Percentiles rank a stretch among this genome's conserved stretches.
phyloP scores from a whole-genome alignment of 2,113 vertebrate genomes.

The Origma solitaria region DNA sequence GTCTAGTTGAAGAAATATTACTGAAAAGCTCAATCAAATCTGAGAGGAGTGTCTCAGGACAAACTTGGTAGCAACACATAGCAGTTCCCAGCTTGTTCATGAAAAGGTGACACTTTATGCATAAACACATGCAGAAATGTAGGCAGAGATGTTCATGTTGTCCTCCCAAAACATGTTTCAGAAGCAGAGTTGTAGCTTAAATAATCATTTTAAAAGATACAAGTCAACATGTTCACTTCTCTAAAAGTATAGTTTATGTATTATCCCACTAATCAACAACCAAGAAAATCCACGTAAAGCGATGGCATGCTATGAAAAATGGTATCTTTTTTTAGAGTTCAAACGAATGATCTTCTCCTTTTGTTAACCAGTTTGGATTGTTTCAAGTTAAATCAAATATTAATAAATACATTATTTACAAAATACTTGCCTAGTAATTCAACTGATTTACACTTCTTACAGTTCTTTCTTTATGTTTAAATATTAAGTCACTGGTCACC shows the following conservation, averaged over 20 bases:
- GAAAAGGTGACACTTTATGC: not conserved
- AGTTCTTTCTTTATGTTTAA: not conserved
- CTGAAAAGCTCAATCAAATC: not conserved
- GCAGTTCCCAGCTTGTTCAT: not conserved
- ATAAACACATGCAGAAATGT: not conserved
- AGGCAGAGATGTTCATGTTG: not conserved
- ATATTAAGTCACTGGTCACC: not conserved
- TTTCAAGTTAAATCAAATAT: not conserved
- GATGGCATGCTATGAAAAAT: not conserved
- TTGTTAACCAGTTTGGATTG: not conserved
- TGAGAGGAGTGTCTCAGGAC: not conserved
- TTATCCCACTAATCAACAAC: not conserved
- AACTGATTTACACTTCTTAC: not conserved
- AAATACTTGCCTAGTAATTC: not conserved
- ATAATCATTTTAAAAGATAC: not conserved
- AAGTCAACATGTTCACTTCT: not conserved
- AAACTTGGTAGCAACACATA: not conserved
- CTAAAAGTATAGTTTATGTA: not conserved
- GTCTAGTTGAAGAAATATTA: not conserved
- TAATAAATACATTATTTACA: not conserved
- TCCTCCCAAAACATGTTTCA: not conserved
- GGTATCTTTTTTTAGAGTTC: not conserved
- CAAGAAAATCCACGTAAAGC: not conserved
- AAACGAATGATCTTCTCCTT: not conserved
- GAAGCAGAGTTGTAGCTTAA: not conserved